These are phyloP conservation scores for Lithophane ornitopus DNA, from an alignment of 2,888 invertebrate genomes.

Conservation along the genomic window DNA sequence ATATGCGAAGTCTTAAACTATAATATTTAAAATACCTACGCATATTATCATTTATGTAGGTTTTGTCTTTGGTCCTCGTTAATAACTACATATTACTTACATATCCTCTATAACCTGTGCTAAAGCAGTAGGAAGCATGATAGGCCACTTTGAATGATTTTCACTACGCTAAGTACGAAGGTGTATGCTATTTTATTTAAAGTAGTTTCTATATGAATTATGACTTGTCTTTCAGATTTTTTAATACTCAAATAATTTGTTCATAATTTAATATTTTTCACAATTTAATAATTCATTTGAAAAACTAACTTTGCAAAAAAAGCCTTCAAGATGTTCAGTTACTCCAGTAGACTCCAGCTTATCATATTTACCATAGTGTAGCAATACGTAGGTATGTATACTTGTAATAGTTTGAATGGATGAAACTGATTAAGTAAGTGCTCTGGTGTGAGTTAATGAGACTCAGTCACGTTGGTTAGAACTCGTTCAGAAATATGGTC, in stretches of 20 bases:
- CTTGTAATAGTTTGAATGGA: background rate
- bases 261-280: too few species aligned
- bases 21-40: too few species aligned
- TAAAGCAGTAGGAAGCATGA: background rate
- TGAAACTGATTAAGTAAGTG: background rate
- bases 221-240: background rate
- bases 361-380: background rate
- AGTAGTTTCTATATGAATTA: background rate
- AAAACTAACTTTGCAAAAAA: background rate
- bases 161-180: background rate
- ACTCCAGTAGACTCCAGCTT: background rate
- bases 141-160: background rate
- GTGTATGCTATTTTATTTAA: background rate
- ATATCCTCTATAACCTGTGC: background rate
- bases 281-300: background rate
- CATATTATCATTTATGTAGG: too few species aligned
- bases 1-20: too few species aligned
- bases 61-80: background rate
- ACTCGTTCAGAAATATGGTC: background rate
- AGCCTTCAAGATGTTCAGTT: background rate
- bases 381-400: background rate
- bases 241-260: too few species aligned
- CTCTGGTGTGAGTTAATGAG: background rate
- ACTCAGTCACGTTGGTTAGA: accelerated
- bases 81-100: too few species aligned